Percentiles rank a stretch among this genome's conserved stretches.
phyloP scores from a whole-genome alignment of 2,797 vertebrate genomes.

The Takifugu ocellatus region DNA sequence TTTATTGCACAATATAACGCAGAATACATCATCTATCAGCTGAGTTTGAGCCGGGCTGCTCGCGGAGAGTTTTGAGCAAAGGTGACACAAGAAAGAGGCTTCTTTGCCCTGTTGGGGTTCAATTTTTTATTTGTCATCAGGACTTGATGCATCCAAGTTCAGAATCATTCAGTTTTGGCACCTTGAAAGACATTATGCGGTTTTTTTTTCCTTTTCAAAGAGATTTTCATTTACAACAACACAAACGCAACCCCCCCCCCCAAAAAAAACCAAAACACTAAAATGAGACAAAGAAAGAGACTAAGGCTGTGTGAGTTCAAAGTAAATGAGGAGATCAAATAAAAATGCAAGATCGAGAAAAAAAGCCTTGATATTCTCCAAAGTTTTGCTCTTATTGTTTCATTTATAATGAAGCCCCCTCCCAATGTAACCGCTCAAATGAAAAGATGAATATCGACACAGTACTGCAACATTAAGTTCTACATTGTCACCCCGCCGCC shows the following conservation, averaged over 20 bases:
- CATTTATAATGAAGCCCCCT: slow-evolving; percentile 54
- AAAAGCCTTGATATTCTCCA: slow-evolving; percentile 48
- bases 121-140: slow-evolving; percentile 72
- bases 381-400: slow-evolving; percentile 52
- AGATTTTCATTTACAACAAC: slow-evolving; percentile 68
- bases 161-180: slow-evolving; percentile 77
- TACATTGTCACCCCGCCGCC: slow-evolving; percentile 57
- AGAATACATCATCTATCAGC: no score
- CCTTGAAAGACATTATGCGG: slow-evolving; percentile 71
- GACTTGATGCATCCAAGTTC: slow-evolving; percentile 75
- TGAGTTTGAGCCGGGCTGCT: background rate
- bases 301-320: slow-evolving; percentile 65
- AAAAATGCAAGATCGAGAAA: slow-evolving; percentile 39
- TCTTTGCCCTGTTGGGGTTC: slow-evolving; percentile 59
- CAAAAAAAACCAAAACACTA: slow-evolving; percentile 50
- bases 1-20: no score
- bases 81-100: slow-evolving; percentile 32
- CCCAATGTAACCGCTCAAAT: slow-evolving; percentile 25
- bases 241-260: slow-evolving; percentile 38
- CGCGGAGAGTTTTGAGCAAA: background rate
- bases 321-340: slow-evolving; percentile 38
- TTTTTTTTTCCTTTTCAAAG: slow-evolving; percentile 18
- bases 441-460: slow-evolving; percentile 55
- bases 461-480: slow-evolving; percentile 68
- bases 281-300: slow-evolving; percentile 52